Conservation (phyloP, 2,888 invertebrate genomes). For the Kryphioiulus occultus region DNA sequence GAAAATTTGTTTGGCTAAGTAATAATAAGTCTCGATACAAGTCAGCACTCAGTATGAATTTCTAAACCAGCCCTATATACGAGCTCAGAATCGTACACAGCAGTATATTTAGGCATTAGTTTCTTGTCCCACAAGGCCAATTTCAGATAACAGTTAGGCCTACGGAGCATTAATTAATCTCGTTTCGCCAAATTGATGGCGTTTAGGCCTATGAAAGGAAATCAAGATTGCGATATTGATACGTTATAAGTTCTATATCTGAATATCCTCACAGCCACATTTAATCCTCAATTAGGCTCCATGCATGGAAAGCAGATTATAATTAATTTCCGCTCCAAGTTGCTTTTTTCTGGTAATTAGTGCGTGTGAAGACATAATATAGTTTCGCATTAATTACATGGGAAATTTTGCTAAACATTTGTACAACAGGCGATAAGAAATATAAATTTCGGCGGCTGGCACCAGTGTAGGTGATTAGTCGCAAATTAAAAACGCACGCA, state of each 20-base stretch:
- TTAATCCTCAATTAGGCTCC: constrained; percentile 13
- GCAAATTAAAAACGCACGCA: background rate
- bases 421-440: background rate
- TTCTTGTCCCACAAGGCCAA: constrained; percentile 27
- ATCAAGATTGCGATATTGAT: constrained; percentile 15
- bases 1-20: background rate
- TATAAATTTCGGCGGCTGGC: background rate
- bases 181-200: background rate
- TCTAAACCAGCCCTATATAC: background rate
- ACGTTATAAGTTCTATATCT: constrained; percentile 13
- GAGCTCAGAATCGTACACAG: background rate
- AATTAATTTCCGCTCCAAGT: constrained; percentile 36
- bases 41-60: background rate
- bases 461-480: background rate
- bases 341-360: constrained; percentile 36
- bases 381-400: constrained; percentile 7
- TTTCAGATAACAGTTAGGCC: background rate
- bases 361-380: constrained; percentile 32
- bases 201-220: constrained; percentile 26
- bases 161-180: background rate
- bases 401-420: constrained; percentile 9
- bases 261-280: constrained; percentile 32
- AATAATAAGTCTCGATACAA: background rate
- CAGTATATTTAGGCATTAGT: background rate
- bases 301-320: constrained; percentile 38